These are phyloP conservation scores for Isichthys henryi DNA, from an alignment of 2,113 vertebrate genomes.

Conservation along the genomic window DNA sequence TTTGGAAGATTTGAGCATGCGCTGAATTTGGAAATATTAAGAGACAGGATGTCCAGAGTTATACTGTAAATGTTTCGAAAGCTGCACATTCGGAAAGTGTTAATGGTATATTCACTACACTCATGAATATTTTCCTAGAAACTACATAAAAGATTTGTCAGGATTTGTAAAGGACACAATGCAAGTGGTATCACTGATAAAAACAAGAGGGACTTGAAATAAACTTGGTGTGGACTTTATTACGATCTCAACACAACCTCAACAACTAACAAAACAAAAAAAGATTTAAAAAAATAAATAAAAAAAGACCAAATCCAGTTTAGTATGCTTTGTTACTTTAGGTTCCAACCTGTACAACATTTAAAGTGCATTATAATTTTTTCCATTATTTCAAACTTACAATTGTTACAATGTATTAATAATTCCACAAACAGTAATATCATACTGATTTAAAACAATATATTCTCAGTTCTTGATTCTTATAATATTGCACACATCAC, in stretches of 20 bases:
- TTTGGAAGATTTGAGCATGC: not conserved
- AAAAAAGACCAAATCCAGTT: constrained; percentile 12
- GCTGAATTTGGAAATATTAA: not conserved
- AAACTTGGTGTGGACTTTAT: constrained; percentile 19
- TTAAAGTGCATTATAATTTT: constrained; percentile 22
- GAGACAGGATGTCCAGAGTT: not conserved
- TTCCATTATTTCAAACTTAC: not conserved
- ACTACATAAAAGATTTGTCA: not conserved
- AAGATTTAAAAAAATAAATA: not conserved
- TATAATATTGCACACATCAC: constrained; percentile 26
- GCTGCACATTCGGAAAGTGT: not conserved
- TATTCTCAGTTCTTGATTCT: constrained; percentile 12
- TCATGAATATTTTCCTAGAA: not conserved
- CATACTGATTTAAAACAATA: constrained; percentile 21
- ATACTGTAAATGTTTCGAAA: not conserved
- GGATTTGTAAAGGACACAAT: not conserved
- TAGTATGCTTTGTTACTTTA: not conserved
- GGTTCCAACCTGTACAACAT: constrained; percentile 8
- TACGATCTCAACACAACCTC: not conserved
- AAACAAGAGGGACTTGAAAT: not conserved
- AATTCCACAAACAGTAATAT: constrained; percentile 7
- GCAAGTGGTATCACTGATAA: not conserved
- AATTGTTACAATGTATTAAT: constrained; percentile 17
- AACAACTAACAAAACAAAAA: not conserved
- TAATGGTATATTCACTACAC: not conserved